Conservation (phyloP, 2,888 invertebrate genomes). For the Mongoloraphidia duomilia region DNA sequence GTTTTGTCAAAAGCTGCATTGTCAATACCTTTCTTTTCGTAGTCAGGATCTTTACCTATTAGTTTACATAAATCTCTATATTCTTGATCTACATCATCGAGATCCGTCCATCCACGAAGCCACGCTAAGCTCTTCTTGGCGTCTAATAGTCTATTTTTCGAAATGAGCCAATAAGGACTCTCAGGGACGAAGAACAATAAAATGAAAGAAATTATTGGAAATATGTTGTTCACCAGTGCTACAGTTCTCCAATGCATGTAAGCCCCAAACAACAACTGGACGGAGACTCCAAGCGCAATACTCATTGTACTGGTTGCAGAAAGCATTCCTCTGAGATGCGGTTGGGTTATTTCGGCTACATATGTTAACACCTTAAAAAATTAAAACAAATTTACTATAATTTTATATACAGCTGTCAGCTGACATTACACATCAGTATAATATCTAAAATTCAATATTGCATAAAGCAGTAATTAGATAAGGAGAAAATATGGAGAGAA, state of each 20-base stretch:
- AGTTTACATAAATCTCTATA: constrained; percentile 32
- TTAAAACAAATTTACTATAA: not conserved
- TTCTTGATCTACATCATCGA: constrained; percentile 44
- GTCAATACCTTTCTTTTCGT: constrained; percentile 11
- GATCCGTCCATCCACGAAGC: constrained; percentile 62
- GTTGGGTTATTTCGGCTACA: constrained; percentile 72
- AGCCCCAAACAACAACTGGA: constrained; percentile 60
- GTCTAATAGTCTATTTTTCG: constrained; percentile 46
- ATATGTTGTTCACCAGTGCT: constrained; percentile 48
- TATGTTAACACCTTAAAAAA: constrained; percentile 55
- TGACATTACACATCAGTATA: too few species aligned
- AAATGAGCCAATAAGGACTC: constrained; percentile 67
- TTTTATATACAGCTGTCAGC: too few species aligned
- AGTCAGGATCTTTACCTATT: not conserved
- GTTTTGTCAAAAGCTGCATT: constrained; percentile 14
- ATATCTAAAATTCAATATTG: too few species aligned
- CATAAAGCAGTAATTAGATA: too few species aligned
- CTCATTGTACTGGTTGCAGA: constrained; percentile 62
- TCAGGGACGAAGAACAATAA: constrained; percentile 62
- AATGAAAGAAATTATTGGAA: constrained; percentile 47
- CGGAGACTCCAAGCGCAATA: constrained; percentile 60
- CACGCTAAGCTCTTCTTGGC: constrained; percentile 58
- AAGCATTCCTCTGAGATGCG: constrained; percentile 58
- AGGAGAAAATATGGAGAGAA: too few species aligned
- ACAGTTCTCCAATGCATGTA: constrained; percentile 57